Percentiles rank a stretch among this genome's conserved stretches.
Conservation (phyloP, 2,797 vertebrate species). For the Numenius phaeopus region DNA sequence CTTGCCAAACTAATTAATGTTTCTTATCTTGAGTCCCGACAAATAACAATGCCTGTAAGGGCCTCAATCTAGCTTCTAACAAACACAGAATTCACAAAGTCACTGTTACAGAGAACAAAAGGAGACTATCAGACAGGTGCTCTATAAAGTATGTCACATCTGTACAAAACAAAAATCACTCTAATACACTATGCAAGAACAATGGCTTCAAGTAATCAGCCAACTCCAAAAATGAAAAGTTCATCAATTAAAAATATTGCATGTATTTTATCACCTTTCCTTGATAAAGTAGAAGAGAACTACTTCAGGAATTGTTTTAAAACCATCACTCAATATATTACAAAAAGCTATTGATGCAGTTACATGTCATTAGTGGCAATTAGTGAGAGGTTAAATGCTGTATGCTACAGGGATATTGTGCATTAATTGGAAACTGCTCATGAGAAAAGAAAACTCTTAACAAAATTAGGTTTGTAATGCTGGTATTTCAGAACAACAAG, state of each 20-base stretch:
- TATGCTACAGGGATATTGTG: neutral
- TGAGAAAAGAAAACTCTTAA: neutral
- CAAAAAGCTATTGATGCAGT: conserved; percentile 23
- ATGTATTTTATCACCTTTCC: neutral
- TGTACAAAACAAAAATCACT: neutral
- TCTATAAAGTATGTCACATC: neutral
- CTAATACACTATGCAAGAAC: neutral
- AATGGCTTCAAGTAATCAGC: neutral
- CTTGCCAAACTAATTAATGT: neutral
- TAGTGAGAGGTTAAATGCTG: conserved; percentile 58
- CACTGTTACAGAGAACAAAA: neutral
- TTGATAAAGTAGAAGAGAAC: conserved; percentile 18
- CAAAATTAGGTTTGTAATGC: neutral
- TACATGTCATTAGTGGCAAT: conserved; percentile 46
- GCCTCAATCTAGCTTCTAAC: neutral
- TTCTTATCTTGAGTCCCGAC: neutral
- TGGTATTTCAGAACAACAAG: neutral
- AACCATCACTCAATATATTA: conserved; percentile 33
- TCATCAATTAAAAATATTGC: neutral
- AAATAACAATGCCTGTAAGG: neutral
- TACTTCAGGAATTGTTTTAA: neutral
- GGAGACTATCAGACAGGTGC: neutral
- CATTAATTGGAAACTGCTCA: conserved; percentile 41
- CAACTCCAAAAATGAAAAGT: neutral
- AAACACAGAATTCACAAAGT: neutral